phyloP scores from a whole-genome alignment of 2,113 vertebrate genomes.

The Vulpes lagopus region DNA sequence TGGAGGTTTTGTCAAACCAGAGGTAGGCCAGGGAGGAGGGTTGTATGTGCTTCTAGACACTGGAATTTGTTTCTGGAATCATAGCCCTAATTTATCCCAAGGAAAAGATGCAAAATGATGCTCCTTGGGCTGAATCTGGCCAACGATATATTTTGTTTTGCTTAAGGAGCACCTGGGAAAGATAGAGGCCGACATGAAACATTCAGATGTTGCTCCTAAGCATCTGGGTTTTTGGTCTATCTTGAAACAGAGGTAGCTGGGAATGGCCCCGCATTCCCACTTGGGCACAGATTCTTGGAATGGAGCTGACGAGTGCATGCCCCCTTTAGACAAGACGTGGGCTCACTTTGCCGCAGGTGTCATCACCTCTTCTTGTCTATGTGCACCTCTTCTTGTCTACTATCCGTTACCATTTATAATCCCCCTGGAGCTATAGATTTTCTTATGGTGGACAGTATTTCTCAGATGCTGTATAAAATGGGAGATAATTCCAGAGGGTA shows the following conservation, averaged over 20 bases:
- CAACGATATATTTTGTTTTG: neutral
- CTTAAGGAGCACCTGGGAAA: neutral
- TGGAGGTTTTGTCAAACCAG: neutral
- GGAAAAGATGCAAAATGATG: neutral
- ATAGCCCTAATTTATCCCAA: neutral
- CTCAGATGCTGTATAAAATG: neutral
- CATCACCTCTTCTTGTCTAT: neutral
- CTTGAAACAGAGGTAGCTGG: neutral
- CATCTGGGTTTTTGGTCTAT: neutral
- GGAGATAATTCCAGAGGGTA: neutral
- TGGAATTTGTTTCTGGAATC: neutral
- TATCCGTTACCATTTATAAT: neutral
- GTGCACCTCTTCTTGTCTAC: accelerated
- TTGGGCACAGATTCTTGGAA: neutral
- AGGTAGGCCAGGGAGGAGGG: neutral
- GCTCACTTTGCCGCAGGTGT: neutral
- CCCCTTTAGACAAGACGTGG: neutral
- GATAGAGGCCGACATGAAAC: neutral
- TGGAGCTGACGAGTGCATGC: accelerated
- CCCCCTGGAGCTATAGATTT: neutral
- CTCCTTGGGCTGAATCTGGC: neutral
- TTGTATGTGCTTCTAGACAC: neutral
- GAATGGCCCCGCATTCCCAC: accelerated
- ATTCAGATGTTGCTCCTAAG: neutral
- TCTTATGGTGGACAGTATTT: neutral